Evolutionary conservation across 2,888 invertebrate genomes (phyloP), one percentile per base, ranked within the genome.

Genomic region (Molorchus minor): DNA sequence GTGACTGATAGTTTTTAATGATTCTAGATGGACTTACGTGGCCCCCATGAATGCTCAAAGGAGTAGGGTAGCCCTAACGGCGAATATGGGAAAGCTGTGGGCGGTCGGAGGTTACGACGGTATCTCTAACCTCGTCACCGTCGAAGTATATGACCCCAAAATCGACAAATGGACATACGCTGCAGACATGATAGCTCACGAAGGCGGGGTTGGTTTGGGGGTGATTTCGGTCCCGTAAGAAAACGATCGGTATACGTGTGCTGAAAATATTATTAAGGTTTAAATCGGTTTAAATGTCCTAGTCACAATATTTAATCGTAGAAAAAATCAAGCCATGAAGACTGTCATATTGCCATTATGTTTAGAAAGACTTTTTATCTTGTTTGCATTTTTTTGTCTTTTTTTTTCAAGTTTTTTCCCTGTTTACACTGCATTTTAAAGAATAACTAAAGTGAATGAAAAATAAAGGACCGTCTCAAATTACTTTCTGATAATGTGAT

Each of bases 121-220:
- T 1, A 86, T 90, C 61, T 86, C 89, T 0, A 94, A 94, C 81
- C 82, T 94, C 10, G 87, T 89, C 5, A 89, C 92, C 0, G 91
- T 94, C n/a, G 94, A 94, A 79, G 87, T 91, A 7, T 94, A 93
- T 74, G 90, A 93, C 78, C 91, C 93, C 1, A 82, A 84, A 65
- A 83, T 82, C 3, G 87, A 93, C 75, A 82, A 82, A 17, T 93
- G 93, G 93, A 85, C 84, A 2, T 89, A 89, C 75, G 88, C 88
- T 12, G 85, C 89, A 1, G 83, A 89, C 0, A 93, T 94, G 93
- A 87, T 88, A 68, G 92, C 91, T 1, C 94, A 94, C 76, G 94
- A 94, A 77, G 94, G 94, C 1, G 94, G 94, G 0, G 94, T 94
- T 0, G 93, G 93, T n/a, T 90, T 93, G 17, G 94, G 93, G 0